Evolutionary conservation across 2,888 invertebrate species (phyloP).

Genomic region (Shargacucullia verbasci): DNA sequence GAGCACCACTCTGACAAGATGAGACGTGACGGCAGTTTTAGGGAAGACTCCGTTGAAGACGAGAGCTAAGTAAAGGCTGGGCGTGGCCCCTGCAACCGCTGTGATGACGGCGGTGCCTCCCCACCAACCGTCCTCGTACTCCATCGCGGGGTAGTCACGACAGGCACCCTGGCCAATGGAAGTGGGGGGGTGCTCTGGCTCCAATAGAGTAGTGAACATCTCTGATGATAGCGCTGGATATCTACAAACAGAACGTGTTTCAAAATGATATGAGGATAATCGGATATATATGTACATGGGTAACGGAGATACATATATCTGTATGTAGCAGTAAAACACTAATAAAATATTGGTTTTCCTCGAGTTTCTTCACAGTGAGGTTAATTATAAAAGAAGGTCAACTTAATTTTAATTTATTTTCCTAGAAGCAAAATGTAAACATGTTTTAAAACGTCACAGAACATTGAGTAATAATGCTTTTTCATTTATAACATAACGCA

Average conservation of each 20-base stretch:
- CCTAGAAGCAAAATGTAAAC: conserved; percentile 44
- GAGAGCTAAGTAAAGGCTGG: conserved; percentile 94
- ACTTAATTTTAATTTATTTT: conserved; percentile 31
- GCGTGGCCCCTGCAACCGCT: conserved; percentile 93
- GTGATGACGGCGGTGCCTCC: conserved; percentile 96
- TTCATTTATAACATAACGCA: too few relatives aligned
- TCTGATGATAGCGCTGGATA: conserved; percentile 94
- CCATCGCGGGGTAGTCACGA: conserved; percentile 82
- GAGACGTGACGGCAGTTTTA: conserved; percentile 89
- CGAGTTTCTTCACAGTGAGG: conserved; percentile 23
- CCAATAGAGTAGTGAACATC: conserved; percentile 93
- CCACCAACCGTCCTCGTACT: conserved; percentile 92
- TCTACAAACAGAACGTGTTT: conserved; percentile 59
- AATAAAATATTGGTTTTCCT: conserved; percentile 38
- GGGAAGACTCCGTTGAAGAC: conserved; percentile 95
- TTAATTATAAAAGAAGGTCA: conserved; percentile 47
- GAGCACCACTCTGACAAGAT: conserved; percentile 91
- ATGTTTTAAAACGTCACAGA: conserved; percentile 20
- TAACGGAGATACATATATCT: too few relatives aligned
- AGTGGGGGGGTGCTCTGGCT: conserved; percentile 91
- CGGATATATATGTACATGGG: too few relatives aligned
- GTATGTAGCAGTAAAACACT: conserved; percentile 7
- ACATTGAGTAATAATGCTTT: too few relatives aligned
- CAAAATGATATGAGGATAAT: too few relatives aligned
- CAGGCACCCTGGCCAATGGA: conserved; percentile 88